Conservation (phyloP, 2,888 invertebrate genomes). For the Clepsis dumicolana region DNA sequence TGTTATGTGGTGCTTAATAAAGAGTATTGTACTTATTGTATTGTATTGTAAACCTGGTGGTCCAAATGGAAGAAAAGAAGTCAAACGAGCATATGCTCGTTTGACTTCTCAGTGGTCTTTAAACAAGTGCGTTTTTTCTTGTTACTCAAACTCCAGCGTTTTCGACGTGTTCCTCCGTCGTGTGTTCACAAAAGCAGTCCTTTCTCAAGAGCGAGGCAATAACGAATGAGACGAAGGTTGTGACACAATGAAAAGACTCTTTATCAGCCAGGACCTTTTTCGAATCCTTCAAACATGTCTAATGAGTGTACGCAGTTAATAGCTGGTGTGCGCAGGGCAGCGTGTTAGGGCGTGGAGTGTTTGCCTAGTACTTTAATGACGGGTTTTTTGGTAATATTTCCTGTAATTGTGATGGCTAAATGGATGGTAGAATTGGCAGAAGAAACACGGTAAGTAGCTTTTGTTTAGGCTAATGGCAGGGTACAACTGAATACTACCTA, state of each 20-base stretch:
- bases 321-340: constrained; percentile 7
- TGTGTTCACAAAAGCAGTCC: constrained; percentile 6
- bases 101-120: no score
- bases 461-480: no score
- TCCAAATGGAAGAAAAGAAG: no score
- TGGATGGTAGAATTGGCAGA: no score
- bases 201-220: constrained; percentile 26
- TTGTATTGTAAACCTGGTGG: no score
- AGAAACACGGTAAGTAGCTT: no score
- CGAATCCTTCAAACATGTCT: constrained; percentile 15
- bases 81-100: no score
- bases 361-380: constrained; percentile 10
- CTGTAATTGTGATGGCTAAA: neutral
- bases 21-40: no score
- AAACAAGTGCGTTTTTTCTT: no score
- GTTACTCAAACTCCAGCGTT: neutral
- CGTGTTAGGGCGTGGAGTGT: neutral
- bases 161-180: neutral
- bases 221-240: constrained; percentile 24
- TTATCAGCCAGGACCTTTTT: constrained; percentile 32
- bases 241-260: constrained; percentile 23
- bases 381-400: neutral
- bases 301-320: constrained; percentile 33
- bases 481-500: no score
- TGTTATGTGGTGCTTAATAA: no score